Conservation (phyloP, 2,797 vertebrate species). For the Phoeniculus purpureus region DNA sequence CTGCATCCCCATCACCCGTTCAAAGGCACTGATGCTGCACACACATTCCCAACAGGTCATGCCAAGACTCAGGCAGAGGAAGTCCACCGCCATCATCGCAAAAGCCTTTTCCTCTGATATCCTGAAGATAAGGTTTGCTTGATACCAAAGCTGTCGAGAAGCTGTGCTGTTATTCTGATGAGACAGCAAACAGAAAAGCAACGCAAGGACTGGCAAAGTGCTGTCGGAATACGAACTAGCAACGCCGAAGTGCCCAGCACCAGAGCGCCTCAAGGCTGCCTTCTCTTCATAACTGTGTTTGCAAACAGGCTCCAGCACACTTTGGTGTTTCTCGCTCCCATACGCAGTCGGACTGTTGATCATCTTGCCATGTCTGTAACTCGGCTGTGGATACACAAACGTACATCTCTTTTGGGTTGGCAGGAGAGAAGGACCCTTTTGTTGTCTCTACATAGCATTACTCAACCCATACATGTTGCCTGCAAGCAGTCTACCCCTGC, state of each 20-base stretch:
- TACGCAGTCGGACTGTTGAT: not conserved
- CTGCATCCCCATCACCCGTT: not conserved
- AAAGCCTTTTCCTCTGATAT: not conserved
- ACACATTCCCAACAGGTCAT: not conserved
- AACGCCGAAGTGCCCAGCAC: not conserved
- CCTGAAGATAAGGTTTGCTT: not conserved
- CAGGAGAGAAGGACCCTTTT: not conserved
- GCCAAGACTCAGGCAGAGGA: not conserved
- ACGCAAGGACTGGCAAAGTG: not conserved
- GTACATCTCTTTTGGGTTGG: not conserved
- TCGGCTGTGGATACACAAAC: not conserved
- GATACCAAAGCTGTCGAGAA: not conserved
- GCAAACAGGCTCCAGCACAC: not conserved
- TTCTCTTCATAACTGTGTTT: not conserved
- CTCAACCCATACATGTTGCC: not conserved
- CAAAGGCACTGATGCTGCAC: not conserved
- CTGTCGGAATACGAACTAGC: not conserved
- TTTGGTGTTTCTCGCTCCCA: not conserved
- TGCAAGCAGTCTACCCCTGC: not conserved
- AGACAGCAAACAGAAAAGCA: not conserved
- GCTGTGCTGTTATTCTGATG: not conserved
- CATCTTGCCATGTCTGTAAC: not conserved
- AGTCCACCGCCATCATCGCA: not conserved
- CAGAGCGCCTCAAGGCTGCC: not conserved
- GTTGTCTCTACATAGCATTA: not conserved